phyloP scores from a whole-genome alignment of 2,797 vertebrate species.

The Xenops minutus region DNA sequence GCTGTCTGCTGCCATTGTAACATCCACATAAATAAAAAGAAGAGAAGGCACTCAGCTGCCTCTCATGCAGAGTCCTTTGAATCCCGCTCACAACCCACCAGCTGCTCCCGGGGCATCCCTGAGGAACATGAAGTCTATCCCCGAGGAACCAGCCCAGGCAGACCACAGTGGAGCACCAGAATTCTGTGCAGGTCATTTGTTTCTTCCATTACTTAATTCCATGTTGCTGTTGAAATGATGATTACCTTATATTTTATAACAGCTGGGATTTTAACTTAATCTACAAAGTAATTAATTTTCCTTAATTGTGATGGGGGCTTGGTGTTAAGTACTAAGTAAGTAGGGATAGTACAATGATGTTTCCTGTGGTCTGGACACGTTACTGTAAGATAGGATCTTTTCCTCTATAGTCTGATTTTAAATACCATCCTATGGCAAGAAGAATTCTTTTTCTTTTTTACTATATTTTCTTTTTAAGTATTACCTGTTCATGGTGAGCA shows the following conservation, averaged over 20 bases:
- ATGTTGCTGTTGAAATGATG: neutral
- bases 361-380: neutral
- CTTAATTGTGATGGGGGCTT: neutral
- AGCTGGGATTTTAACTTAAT: slow-evolving; percentile 7
- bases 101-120: neutral
- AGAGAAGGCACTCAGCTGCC: neutral
- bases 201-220: slow-evolving; percentile 13
- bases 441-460: neutral
- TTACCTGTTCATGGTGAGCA: neutral
- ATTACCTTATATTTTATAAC: neutral
- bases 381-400: neutral
- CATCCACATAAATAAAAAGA: slow-evolving; percentile 57
- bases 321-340: neutral
- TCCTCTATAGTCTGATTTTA: neutral
- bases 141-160: slow-evolving; percentile 63
- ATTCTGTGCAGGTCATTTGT: slow-evolving; percentile 60
- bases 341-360: neutral
- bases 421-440: neutral
- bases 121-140: slow-evolving; percentile 75
- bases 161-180: slow-evolving; percentile 59
- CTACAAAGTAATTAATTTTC: slow-evolving; percentile 20
- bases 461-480: neutral
- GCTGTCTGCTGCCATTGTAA: slow-evolving; percentile 48
- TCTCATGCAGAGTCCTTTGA: slow-evolving; percentile 54
- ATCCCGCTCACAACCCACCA: neutral